These are phyloP conservation scores for Zaprionus taronus DNA, from an alignment of 1,140 invertebrate species.

Conservation along the genomic window DNA sequence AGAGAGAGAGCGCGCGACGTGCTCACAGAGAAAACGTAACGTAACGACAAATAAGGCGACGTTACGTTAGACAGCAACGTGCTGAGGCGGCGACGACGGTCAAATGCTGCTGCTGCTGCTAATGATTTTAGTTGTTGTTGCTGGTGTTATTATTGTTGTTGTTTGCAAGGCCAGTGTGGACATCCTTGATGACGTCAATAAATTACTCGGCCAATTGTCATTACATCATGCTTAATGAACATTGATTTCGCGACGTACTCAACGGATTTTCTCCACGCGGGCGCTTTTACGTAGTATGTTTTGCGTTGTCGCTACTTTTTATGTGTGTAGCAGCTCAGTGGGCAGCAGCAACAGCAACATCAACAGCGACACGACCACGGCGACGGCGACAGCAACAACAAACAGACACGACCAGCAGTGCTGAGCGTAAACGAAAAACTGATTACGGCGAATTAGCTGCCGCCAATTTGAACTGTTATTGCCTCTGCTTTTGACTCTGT, in stretches of 20 bases:
- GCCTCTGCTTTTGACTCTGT: constrained; percentile 35
- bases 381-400: constrained; percentile 58
- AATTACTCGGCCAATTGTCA: not conserved
- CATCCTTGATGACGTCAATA: constrained; percentile 26
- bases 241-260: constrained; percentile 10
- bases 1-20: constrained; percentile 16
- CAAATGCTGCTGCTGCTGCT: not conserved
- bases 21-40: constrained; percentile 51
- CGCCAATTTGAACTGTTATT: constrained; percentile 49
- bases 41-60: constrained; percentile 21
- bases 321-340: constrained; percentile 38
- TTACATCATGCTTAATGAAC: not conserved
- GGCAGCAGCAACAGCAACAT: constrained; percentile 47
- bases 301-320: constrained; percentile 35
- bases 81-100: not conserved
- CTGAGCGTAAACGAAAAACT: constrained; percentile 57
- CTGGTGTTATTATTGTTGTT: constrained; percentile 5
- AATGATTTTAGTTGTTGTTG: constrained; percentile 4
- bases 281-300: constrained; percentile 40
- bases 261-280: constrained; percentile 35
- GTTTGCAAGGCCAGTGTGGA: constrained; percentile 8
- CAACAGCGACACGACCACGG: constrained; percentile 43
- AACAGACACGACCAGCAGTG: constrained; percentile 62
- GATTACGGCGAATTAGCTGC: constrained; percentile 55
- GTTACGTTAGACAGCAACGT: constrained; percentile 25